Base-by-base conservation (phyloP, 2,113 vertebrate genomes). In the Gymnogyps californianus region DNA sequence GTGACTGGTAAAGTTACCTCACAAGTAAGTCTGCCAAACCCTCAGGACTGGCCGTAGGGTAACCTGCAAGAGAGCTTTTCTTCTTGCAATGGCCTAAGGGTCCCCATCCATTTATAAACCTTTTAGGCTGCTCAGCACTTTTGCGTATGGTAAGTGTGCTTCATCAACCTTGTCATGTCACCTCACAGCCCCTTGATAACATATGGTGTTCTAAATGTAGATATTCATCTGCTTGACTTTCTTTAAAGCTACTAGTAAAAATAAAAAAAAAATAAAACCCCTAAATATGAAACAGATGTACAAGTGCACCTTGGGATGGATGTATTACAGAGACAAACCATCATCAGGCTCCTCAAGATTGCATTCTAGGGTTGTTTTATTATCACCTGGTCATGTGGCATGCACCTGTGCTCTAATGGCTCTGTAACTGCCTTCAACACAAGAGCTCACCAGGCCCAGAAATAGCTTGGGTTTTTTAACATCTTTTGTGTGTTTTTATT, bases 371-470 rank as follows among this genome's bases (percentile, higher is more conserved):
- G 80, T 97, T 97, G 70, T 90, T 95, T 91, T 96, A 83, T 95
- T 95, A 89, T 96, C 96, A 98, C 96, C 91, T 97, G 93, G 91
- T 98, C 98, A 98, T 98, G 96, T 98, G 98, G 96, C 6, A 8
- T 95, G 52, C 97, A 98, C 97, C 97, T 98, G 98, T 90, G 61
- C 62, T 81, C 84, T 80, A 32, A 70, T 87, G 81, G 84, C 69
- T 95, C 85, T 94, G 95, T 90, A 96, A 83, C 94, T 89, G 76
- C 88, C 93, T 97, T 94, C 89, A 91, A 59, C 57, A 40, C 16
- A 62, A 95, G 77, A 74, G 58, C 42, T 97, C 46, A 82, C 61
- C 55, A 80, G 46, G 65, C 94, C 95, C 95, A 95, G 97, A 97
- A 96, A 96, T 70, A 96, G 83, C 34, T 76, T 94, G 34, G 4